phyloP scores from a whole-genome alignment of 30 jellyfish, hydroid and myxozoan genomes.

The Sanderia malayensis region DNA sequence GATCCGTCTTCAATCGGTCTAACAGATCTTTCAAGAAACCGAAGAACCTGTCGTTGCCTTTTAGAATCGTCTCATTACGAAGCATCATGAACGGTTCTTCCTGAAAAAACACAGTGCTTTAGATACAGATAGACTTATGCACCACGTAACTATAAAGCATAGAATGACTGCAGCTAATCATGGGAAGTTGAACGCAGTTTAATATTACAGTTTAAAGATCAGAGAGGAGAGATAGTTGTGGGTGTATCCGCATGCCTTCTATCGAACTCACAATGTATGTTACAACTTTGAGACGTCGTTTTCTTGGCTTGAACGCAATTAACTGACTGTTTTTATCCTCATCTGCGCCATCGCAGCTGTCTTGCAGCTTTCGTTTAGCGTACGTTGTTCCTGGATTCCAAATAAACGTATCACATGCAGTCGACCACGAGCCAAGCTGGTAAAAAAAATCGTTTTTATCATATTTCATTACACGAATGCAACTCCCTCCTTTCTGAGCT shows the following conservation, averaged over 20 bases:
- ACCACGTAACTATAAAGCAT: too few relatives aligned
- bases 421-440: slow-evolving; percentile 84
- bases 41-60: slow-evolving; percentile 62
- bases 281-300: slow-evolving; percentile 47
- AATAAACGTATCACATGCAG: slow-evolving; percentile 51
- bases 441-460: background rate
- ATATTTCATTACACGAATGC: too few relatives aligned
- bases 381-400: slow-evolving; percentile 64
- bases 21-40: slow-evolving; percentile 76
- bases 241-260: too few relatives aligned
- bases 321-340: slow-evolving; percentile 42
- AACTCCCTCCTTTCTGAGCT: too few relatives aligned
- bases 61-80: slow-evolving; percentile 23
- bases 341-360: slow-evolving; percentile 23
- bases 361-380: slow-evolving; percentile 30
- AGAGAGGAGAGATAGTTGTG: too few relatives aligned
- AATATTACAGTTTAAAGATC: too few relatives aligned
- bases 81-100: slow-evolving; percentile 81
- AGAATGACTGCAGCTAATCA: too few relatives aligned
- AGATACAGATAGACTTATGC: too few relatives aligned
- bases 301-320: slow-evolving; percentile 69
- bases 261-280: slow-evolving; percentile 53
- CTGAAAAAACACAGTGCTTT: too few relatives aligned
- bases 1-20: slow-evolving; percentile 54
- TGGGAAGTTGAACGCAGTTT: too few relatives aligned